Conservation (phyloP, 2,888 invertebrate species). For the Zeuzera pyrina region DNA sequence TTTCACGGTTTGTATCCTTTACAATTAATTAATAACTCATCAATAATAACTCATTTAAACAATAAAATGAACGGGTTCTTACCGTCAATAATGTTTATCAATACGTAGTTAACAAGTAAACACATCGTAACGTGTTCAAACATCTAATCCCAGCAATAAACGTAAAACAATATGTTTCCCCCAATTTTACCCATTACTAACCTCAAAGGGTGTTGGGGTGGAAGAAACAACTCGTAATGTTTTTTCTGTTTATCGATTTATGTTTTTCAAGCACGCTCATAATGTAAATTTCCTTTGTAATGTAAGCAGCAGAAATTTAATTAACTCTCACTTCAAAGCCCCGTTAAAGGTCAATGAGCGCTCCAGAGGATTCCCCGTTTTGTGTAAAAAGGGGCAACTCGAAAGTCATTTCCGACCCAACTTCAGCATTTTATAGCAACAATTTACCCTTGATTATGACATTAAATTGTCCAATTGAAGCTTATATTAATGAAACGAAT, state of each 20-base stretch:
- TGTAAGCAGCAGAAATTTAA: constrained; percentile 59
- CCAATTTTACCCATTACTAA: too few relatives aligned
- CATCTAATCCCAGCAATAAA: too few relatives aligned
- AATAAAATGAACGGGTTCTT: too few relatives aligned
- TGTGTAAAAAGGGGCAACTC: constrained; percentile 48
- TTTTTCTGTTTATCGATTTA: constrained; percentile 21
- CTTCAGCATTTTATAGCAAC: constrained; percentile 38
- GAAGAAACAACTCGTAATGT: too few relatives aligned
- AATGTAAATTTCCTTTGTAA: constrained; percentile 54
- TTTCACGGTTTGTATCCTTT: too few relatives aligned
- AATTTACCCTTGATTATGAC: constrained; percentile 40
- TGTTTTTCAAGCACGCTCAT: constrained; percentile 28
- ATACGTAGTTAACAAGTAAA: too few relatives aligned
- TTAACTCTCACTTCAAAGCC: constrained; percentile 57
- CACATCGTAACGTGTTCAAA: too few relatives aligned
- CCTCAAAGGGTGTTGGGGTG: too few relatives aligned
- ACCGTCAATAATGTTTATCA: too few relatives aligned
- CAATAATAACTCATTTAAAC: too few relatives aligned
- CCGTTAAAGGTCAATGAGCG: constrained; percentile 47
- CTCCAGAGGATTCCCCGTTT: constrained; percentile 38
- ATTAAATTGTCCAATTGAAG: constrained; percentile 44
- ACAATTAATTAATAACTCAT: too few relatives aligned
- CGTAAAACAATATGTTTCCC: too few relatives aligned
- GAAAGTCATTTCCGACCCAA: constrained; percentile 39
- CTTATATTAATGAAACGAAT: constrained; percentile 27